Base-by-base conservation (phyloP, 2,113 vertebrate genomes). In the Todiramphus chloris region DNA sequence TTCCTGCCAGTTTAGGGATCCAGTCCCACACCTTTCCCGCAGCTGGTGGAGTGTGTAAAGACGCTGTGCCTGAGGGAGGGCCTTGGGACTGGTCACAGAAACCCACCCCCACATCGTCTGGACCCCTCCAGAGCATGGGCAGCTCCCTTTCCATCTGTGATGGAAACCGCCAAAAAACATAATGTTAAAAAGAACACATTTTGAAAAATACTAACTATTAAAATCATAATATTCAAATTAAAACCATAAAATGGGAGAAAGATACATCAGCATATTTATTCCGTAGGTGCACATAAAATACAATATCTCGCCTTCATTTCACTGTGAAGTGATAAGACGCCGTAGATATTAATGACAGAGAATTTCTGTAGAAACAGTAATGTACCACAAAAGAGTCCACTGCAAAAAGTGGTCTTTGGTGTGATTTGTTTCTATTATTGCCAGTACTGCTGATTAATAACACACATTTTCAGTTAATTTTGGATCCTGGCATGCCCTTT, bases 391-490 rank as follows among this genome's bases (percentile, higher is more conserved):
- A 77, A 87, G 92, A 96, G 73, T 80, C 76, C 74, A 66, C 27
- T 9, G 50, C 70, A 95, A 96, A 92, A 93, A 94, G 94, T 93
- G 73, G 63, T 12, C 27, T 44, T 91, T 44, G 78, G 76, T 91
- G 80, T 76, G 95, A 97, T 97, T 97, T 96, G 89, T 96, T 97
- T 97, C 96, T 95, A 87, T 97, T 95, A 96, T 96, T 97, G 84
- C 86, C 55, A 93, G 84, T 56, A 50, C 83, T 31, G 41, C 96
- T 95, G 97, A 97, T 96, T 97, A 98, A 93, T 97, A 94, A 94
- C 88, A 91, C 19, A 46, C 67, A 96, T 97, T 98, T 97, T 81
- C 95, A 97, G 89, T 92, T 97, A 93, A 96, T 95, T 97, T 95
- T 95, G 93, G 93, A 97, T 96, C 82, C 85, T 30, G 18, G 84